Conservation (phyloP, 2,113 vertebrate species). For the Sinocyclocheilus anophthalmus region DNA sequence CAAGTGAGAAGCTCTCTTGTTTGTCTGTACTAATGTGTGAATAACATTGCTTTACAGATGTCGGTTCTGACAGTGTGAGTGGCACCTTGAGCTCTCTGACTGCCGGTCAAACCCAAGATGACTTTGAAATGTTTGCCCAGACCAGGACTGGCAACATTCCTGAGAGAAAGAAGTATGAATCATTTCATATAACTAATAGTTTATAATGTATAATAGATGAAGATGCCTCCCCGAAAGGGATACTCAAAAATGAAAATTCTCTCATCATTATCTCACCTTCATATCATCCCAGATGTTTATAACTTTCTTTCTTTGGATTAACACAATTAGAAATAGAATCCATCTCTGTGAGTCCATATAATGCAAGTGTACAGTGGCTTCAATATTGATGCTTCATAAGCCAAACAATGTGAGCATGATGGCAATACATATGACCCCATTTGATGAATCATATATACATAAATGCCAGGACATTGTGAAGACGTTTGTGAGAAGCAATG, state of each 20-base stretch:
- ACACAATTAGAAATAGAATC: no score
- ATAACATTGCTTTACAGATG: constrained; percentile 71
- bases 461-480: no score
- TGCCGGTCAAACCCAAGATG: constrained; percentile 83
- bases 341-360: no score
- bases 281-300: background rate
- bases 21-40: background rate
- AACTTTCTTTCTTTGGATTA: no score
- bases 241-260: background rate
- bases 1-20: background rate
- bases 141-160: constrained; percentile 85
- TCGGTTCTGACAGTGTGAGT: constrained; percentile 90
- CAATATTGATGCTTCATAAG: no score
- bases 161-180: constrained; percentile 83
- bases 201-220: background rate
- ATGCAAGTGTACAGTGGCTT: no score
- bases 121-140: constrained; percentile 95
- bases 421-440: no score
- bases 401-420: no score
- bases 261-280: background rate
- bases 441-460: no score
- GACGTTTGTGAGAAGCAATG: no score
- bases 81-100: constrained; percentile 88
- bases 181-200: background rate
- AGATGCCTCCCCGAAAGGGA: background rate